Base-by-base conservation (phyloP, 1,140 invertebrate species). In the Pararge aegeria region DNA sequence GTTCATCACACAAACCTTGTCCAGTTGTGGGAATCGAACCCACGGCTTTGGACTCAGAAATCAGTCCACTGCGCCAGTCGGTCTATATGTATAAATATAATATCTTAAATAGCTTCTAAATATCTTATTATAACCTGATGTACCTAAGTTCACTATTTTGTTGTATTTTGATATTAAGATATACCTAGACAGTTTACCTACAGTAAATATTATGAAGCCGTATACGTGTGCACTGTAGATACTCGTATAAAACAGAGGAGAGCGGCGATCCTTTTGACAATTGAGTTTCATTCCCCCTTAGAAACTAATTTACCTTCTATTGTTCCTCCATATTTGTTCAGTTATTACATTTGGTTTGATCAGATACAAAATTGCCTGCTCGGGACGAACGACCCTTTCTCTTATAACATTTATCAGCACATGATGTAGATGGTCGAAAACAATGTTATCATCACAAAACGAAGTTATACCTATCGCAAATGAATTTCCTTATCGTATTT, bases 271-370 rank as follows among this genome's bases (percentile, higher is more conserved):
- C 68, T 62, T 63, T 63, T 50, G 73, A 75, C 75, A 83, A 83
- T 82, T 65, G 79, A 77, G 70, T 83, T 79, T 76, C 59, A 66
- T 59, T 71, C 69, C 70, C 73, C 73, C 75, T 61, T 60, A 69
- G 70, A 80, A 82, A 82, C 76, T 82, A 82, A 83, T 83, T 86
- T 83, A 79, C 72, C 69, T 75, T 74, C 72, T 70, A 80, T 83
- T 83, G 76, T 86, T 82, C 79, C 70, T 75, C 66, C 78, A 81
- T 82, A 78, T 86, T 86, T 82, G 74, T 75, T 57, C 61, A 77
- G 75, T 83, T 83, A 86, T 86, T 83, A 73, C 76, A 75, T 83
- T 79, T 82, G 74, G 71, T 72, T 78, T 80, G 75, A 80, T 80
- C 74, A 78, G 80, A 82, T 80, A 86, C 74, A 73, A 80, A 79